These are phyloP conservation scores for Chironomus tepperi DNA, from an alignment of 1,140 invertebrate species.

Conservation along the genomic window DNA sequence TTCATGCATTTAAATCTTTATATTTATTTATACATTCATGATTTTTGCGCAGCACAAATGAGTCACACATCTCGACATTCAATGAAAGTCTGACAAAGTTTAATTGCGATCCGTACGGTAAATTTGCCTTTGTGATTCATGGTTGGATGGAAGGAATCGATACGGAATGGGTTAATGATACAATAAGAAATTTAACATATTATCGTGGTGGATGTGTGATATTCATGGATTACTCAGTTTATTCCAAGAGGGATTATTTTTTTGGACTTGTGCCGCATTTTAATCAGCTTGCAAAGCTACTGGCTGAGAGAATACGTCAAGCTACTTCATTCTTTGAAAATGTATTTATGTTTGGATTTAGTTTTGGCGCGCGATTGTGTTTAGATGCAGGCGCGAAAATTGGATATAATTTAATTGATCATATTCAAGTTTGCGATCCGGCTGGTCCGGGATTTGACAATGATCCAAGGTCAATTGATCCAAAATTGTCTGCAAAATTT, in stretches of 20 bases:
- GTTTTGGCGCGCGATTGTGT: conserved; percentile 36
- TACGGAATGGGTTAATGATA: conserved; percentile 33
- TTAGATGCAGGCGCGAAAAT: conserved; percentile 32
- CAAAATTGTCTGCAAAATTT: conserved; percentile 33
- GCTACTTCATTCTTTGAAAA: conserved; percentile 30
- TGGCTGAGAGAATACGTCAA: conserved; percentile 29
- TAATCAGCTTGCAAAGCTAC: conserved; percentile 30
- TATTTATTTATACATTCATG: no score
- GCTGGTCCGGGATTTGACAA: conserved; percentile 39
- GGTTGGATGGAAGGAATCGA: conserved; percentile 37
- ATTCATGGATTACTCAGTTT: conserved; percentile 34
- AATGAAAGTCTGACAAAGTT: background rate
- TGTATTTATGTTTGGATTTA: conserved; percentile 39
- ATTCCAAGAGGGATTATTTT: conserved; percentile 31
- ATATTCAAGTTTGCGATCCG: conserved; percentile 37
- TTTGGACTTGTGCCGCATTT: conserved; percentile 33
- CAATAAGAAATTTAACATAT: conserved; percentile 33
- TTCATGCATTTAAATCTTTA: conserved; percentile 19
- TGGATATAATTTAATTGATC: conserved; percentile 31
- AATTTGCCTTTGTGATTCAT: conserved; percentile 36
- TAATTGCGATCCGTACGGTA: conserved; percentile 26
- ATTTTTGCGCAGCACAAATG: background rate
- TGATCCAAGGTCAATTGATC: conserved; percentile 29
- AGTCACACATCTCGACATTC: background rate
- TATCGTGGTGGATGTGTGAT: conserved; percentile 37